These are phyloP conservation scores for Thyatira batis DNA, from an alignment of 2,888 invertebrate genomes.

Conservation along the genomic window DNA sequence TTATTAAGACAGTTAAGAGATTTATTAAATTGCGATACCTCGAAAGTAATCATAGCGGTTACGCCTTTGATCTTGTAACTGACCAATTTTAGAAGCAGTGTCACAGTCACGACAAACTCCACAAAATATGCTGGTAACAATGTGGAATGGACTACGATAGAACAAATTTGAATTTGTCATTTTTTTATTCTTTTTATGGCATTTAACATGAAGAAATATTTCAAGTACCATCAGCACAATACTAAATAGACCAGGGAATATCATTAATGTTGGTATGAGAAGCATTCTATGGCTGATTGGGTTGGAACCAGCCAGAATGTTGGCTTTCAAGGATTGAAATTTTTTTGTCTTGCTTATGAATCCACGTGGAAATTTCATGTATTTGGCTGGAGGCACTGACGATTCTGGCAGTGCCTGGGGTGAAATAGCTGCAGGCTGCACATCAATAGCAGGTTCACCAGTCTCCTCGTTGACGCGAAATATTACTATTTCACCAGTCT, in stretches of 20 bases:
- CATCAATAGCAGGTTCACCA: constrained; percentile 64
- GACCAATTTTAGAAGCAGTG: constrained; percentile 83
- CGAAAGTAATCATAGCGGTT: constrained; percentile 67
- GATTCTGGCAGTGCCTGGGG: not conserved
- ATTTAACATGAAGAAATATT: constrained; percentile 84
- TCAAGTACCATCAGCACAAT: constrained; percentile 81
- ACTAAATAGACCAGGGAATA: constrained; percentile 80
- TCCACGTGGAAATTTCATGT: constrained; percentile 52
- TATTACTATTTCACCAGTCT: constrained; percentile 78
- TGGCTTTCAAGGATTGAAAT: constrained; percentile 59
- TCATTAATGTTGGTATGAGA: constrained; percentile 83
- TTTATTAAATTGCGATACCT: constrained; percentile 48
- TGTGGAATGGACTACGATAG: constrained; percentile 87
- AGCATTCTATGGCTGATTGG: constrained; percentile 75
- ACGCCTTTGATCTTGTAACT: constrained; percentile 84
- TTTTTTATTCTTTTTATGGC: constrained; percentile 85
- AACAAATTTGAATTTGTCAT: constrained; percentile 82
- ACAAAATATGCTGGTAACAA: constrained; percentile 86
- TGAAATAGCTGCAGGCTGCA: not conserved
- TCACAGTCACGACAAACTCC: constrained; percentile 84
- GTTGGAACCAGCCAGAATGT: constrained; percentile 65
- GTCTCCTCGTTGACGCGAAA: constrained; percentile 76
- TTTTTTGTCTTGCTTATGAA: constrained; percentile 58
- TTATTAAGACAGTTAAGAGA: not conserved
- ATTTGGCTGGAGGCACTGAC: constrained; percentile 19